phyloP scores from a whole-genome alignment of 2,888 invertebrate species.

The Drosophila antonietae region DNA sequence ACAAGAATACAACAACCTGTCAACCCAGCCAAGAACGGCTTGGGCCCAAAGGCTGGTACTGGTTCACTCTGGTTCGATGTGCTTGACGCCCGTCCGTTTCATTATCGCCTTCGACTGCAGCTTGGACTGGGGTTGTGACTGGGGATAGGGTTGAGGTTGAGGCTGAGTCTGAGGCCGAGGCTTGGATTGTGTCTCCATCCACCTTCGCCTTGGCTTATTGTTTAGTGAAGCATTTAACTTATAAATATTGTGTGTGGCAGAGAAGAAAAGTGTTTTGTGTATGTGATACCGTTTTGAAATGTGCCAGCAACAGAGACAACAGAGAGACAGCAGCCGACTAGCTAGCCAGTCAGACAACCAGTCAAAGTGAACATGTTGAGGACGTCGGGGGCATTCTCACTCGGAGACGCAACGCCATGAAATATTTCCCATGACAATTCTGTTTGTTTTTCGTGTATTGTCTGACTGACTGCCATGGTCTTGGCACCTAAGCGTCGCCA shows the following conservation, averaged over 20 bases:
- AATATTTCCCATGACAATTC: constrained; percentile 81
- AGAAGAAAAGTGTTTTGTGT: constrained; percentile 75
- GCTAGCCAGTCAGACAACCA: not conserved
- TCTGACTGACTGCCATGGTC: constrained; percentile 49
- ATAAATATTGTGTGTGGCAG: constrained; percentile 73
- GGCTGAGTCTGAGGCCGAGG: not conserved
- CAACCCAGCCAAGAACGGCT: constrained; percentile 53
- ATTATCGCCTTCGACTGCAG: constrained; percentile 69
- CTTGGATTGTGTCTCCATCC: constrained; percentile 16
- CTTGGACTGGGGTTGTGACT: constrained; percentile 17
- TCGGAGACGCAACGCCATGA: constrained; percentile 55
- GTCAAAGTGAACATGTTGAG: constrained; percentile 15
- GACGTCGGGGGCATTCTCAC: constrained; percentile 16
- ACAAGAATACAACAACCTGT: constrained; percentile 61
- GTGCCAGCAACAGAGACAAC: constrained; percentile 49
- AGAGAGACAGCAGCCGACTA: constrained; percentile 20
- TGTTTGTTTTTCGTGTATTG: constrained; percentile 80
- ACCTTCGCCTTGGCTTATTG: constrained; percentile 63
- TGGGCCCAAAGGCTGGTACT: constrained; percentile 44
- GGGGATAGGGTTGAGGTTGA: not conserved
- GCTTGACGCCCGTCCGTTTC: constrained; percentile 70
- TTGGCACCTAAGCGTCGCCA: constrained; percentile 62
- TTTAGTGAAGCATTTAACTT: constrained; percentile 81
- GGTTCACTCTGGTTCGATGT: constrained; percentile 59
- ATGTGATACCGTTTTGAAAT: constrained; percentile 76